phyloP scores from a whole-genome alignment of 2,797 vertebrate species.

The Micromesistius poutassou region DNA sequence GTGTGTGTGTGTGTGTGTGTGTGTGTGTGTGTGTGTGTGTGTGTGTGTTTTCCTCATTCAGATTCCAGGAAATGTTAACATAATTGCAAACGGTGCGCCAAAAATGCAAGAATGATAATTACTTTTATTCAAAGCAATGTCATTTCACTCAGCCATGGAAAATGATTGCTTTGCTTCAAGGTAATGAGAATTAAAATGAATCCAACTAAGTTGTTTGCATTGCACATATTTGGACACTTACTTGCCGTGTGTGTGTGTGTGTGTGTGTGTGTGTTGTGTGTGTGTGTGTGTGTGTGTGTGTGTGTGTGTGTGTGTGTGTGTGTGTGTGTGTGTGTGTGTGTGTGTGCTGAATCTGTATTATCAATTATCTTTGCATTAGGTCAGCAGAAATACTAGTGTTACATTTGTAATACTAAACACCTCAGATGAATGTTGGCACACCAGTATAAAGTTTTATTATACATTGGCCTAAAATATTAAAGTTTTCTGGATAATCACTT shows the following conservation, averaged over 20 bases:
- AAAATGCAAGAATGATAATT: slow-evolving; percentile 58
- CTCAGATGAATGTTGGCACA: not conserved
- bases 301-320: too few species aligned
- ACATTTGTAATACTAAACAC: not conserved
- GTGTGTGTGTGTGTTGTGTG: too few species aligned
- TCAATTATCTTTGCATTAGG: slow-evolving; percentile 2
- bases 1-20: slow-evolving; percentile 1
- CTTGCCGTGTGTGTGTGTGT: slow-evolving; percentile 29
- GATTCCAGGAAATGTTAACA: slow-evolving; percentile 53
- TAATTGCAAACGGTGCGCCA: slow-evolving; percentile 54
- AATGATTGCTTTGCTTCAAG: slow-evolving; percentile 68
- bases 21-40: too few species aligned
- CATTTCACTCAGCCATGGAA: slow-evolving; percentile 33
- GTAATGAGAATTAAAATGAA: slow-evolving; percentile 66
- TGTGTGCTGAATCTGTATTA: slow-evolving; percentile 41
- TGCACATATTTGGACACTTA: slow-evolving; percentile 52
- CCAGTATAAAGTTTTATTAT: not conserved
- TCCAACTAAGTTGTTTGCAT: slow-evolving; percentile 65
- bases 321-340: slow-evolving; percentile 27
- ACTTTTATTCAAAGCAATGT: slow-evolving; percentile 62
- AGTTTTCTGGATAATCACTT: slow-evolving; percentile 17
- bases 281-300: slow-evolving; percentile 16
- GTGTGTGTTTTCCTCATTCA: slow-evolving; percentile 28
- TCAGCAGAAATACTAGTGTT: not conserved
- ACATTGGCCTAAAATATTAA: not conserved